Evolutionary conservation across 2,888 invertebrate genomes (phyloP), one percentile per base, ranked within the genome.

Genomic region (Ophion obscuratus): DNA sequence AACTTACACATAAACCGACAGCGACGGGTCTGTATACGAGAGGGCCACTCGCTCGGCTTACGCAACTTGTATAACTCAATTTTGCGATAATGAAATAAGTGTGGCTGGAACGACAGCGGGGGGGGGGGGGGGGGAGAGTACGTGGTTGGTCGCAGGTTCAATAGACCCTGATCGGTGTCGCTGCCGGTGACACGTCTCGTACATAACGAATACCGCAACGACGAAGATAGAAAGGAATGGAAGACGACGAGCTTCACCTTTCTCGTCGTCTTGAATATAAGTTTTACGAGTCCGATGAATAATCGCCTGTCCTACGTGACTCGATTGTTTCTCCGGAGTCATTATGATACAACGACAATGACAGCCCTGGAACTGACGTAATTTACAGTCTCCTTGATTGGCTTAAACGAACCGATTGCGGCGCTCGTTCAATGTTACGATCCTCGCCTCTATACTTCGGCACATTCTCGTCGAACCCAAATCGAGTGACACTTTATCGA

Each of bases 31-130:
- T 57, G 74, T 74, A 74, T n/a, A 66, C 62, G 59, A 71, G 71
- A 66, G 44, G 57, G 44, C 78, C 53, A 81, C 77, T 70, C 75
- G 62, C 74, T 81, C 68, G 66, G 64, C 75, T 85, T 75, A 53
- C 57, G 71, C 83, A 86, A 88, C 88, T 89, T 89, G 86, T 89
- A 88, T 90, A 90, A 90, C 90, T 90, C 90, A 86, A 89, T 90
- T 90, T 87, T 88, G 88, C 87, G 88, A 71, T 90, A 90, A 90
- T 90, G 90, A 89, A 90, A 90, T 89, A 88, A 90, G 89, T 89
- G 90, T 90, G 88, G 40, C 40, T 31, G 31, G 14, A 89, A 76
- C 67, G 84, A 75, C 86, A 84, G 87, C 75, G 36, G 11, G 36
- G 11, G n/a, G 40, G 31, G 27, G 53, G 68, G 11, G 47, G 24